A percentile compares a stretch with the other conserved stretches of the same genome.
Conservation (phyloP, 2,888 invertebrate species). For the Erebia epiphron region DNA sequence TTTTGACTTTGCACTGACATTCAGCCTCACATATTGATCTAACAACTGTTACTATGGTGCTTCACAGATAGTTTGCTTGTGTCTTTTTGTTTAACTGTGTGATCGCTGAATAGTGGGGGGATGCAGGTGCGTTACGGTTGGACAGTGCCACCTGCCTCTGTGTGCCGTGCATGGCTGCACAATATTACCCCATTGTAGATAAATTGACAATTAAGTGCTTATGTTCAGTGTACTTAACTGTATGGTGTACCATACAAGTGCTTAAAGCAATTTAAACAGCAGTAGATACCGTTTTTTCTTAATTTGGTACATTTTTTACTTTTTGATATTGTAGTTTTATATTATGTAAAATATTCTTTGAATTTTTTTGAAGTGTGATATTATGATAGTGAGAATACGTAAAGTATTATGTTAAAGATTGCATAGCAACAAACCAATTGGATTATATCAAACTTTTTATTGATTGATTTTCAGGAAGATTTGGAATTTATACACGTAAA, state of each 20-base stretch:
- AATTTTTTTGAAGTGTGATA: not conserved
- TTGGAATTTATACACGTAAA: conserved; percentile 1
- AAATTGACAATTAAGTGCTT: conserved; percentile 27
- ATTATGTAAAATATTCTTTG: not conserved
- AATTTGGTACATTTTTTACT: not conserved
- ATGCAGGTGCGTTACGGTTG: conserved; percentile 73
- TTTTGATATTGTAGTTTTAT: not conserved
- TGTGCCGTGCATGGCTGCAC: conserved; percentile 60
- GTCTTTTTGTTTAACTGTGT: conserved; percentile 52
- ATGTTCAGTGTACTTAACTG: not conserved
- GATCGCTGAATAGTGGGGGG: conserved; percentile 60
- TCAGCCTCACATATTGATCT: conserved; percentile 72
- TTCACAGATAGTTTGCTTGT: conserved; percentile 47
- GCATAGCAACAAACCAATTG: conserved; percentile 14
- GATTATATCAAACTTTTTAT: not conserved
- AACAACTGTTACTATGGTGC: conserved; percentile 72
- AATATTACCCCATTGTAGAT: conserved; percentile 47
- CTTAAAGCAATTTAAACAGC: not conserved
- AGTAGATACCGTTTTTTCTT: not conserved
- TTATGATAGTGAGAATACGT: not conserved
- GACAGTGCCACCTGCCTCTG: conserved; percentile 69
- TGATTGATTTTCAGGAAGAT: conserved; percentile 9
- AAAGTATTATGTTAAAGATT: not conserved
- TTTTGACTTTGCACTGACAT: conserved; percentile 57
- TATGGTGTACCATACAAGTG: not conserved